phyloP scores from a whole-genome alignment of 2,113 vertebrate species.

The Phasianus colchicus region DNA sequence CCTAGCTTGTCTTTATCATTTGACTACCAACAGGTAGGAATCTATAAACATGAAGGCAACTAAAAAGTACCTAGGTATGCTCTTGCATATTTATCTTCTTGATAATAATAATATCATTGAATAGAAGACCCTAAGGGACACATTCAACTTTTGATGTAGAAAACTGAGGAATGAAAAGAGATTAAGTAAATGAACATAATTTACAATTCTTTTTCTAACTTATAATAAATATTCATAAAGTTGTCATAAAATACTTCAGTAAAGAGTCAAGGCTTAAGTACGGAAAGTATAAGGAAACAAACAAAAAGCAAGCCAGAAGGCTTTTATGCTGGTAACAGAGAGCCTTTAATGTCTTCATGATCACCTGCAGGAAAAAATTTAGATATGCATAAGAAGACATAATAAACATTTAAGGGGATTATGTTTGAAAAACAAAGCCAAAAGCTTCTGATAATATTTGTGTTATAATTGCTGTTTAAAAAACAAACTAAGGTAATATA shows the following conservation, averaged over 20 bases:
- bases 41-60: conserved; percentile 58
- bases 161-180: not conserved
- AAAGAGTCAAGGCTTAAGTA: not conserved
- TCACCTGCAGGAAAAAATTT: not conserved
- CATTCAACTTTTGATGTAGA: conserved; percentile 1
- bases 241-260: not conserved
- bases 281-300: not conserved
- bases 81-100: conserved; percentile 51
- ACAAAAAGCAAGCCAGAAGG: not conserved
- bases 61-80: conserved; percentile 20
- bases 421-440: not conserved
- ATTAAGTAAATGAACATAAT: not conserved
- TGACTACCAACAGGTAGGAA: conserved; percentile 51
- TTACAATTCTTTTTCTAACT: not conserved
- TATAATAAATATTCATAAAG: not conserved
- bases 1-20: conserved; percentile 58
- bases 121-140: not conserved
- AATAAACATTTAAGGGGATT: not conserved
- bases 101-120: conserved; percentile 9
- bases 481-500: not conserved
- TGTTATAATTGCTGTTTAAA: not conserved
- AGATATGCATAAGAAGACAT: not conserved
- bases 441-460: not conserved
- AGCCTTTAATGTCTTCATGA: rapidly evolving
- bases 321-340: not conserved